Percentiles rank a stretch among this genome's conserved stretches.
Evolutionary conservation across 1,140 invertebrate genomes (phyloP).

Genomic region (Orius insidiosus): DNA sequence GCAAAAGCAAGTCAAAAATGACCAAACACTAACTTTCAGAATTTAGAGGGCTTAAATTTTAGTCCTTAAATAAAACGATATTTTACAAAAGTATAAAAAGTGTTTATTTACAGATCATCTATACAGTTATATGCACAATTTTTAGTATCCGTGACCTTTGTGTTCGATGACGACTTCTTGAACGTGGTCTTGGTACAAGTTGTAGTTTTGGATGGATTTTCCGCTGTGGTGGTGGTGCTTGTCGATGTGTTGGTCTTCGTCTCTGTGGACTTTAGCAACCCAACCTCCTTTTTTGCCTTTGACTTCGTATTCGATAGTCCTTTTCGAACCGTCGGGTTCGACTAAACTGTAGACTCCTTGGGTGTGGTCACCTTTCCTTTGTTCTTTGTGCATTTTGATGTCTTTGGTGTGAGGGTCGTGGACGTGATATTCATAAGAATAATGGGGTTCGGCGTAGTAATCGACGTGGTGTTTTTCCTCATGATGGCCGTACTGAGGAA

Average conservation of each 20-base stretch:
- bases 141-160: too few species aligned
- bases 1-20: too few species aligned
- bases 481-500: neutral
- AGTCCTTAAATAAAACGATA: too few species aligned
- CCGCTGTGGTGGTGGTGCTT: slow-evolving; percentile 3
- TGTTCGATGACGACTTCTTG: too few species aligned
- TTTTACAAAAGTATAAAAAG: too few species aligned
- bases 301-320: slow-evolving; percentile 23
- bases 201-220: too few species aligned
- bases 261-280: slow-evolving; percentile 19
- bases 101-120: too few species aligned
- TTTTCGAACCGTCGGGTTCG: slow-evolving; percentile 21
- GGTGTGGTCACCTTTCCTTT: slow-evolving; percentile 18
- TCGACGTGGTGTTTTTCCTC: neutral
- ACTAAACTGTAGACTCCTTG: slow-evolving; percentile 18
- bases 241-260: slow-evolving; percentile 2
- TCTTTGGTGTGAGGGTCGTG: slow-evolving; percentile 24
- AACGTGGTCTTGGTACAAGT: too few species aligned
- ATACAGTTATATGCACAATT: too few species aligned
- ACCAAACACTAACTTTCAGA: too few species aligned
- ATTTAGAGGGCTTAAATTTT: too few species aligned
- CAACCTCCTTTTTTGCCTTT: slow-evolving; percentile 20
- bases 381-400: slow-evolving; percentile 24
- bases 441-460: slow-evolving; percentile 15
- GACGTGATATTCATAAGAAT: slow-evolving; percentile 25